Evolutionary conservation across 1,140 invertebrate species (phyloP).

Genomic region (Calephelis virginiensis): DNA sequence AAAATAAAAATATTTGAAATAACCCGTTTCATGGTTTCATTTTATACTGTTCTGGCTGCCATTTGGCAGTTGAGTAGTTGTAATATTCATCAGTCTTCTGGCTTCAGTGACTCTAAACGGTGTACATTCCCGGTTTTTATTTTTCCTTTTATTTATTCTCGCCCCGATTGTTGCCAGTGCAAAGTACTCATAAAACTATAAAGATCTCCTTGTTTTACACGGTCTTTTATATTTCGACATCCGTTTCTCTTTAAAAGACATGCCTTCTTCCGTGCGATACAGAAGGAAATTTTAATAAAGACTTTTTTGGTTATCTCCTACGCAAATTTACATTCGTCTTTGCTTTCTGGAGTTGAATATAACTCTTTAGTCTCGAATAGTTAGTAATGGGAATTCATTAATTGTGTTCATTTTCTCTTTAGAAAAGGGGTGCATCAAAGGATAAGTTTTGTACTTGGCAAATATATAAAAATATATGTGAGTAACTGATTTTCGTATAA

Average conservation of each 20-base stretch:
- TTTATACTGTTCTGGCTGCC: conserved; percentile 24
- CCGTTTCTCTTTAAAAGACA: conserved; percentile 42
- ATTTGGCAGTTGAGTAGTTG: conserved; percentile 57
- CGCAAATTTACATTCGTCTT: conserved; percentile 7
- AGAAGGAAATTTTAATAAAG: conserved; percentile 18
- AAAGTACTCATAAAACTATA: conserved; percentile 67
- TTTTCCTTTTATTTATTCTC: conserved; percentile 63
- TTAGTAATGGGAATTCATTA: not conserved
- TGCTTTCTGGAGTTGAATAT: not conserved
- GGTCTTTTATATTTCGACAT: conserved; percentile 59
- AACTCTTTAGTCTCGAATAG: not conserved
- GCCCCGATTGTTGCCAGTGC: conserved; percentile 66
- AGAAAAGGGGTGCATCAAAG: not conserved
- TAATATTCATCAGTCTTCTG: conserved; percentile 69
- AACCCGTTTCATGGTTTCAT: conserved; percentile 6
- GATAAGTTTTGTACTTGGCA: no score
- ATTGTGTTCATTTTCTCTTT: not conserved
- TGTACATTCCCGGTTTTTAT: conserved; percentile 60
- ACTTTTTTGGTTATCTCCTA: conserved; percentile 12
- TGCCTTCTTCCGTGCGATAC: conserved; percentile 21
- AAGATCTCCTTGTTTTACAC: conserved; percentile 59
- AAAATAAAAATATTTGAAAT: conserved; percentile 5
- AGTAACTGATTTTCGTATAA: not conserved
- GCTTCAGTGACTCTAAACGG: conserved; percentile 64
- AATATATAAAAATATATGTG: no score